Evolutionary conservation across 2,113 vertebrate genomes (phyloP), one percentile per base, ranked within the genome.

Genomic region (Peromyscus californicus): DNA sequence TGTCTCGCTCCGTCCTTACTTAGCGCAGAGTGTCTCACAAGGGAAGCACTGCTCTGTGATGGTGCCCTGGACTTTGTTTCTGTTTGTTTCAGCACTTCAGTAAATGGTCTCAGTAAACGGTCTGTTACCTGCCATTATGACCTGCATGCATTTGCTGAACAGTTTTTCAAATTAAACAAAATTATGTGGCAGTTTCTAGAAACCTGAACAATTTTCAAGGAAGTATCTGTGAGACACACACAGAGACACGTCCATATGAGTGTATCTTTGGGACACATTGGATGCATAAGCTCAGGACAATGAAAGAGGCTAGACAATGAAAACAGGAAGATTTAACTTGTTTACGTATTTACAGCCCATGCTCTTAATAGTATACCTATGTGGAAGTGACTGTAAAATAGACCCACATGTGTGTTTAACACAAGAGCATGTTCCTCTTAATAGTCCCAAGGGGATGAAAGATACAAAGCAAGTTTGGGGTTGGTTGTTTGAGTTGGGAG

Each of bases 61-160:
- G 97, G 94, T 96, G 82, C 97, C 70, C 89, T 72, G 94, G 96
- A 98, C 97, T 98, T 98, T 95, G 97, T 98, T 99, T 98, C 97
- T 98, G 39, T 98, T 96, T 97, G 98, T 98, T 98, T 97, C 86
- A 91, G 39, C 63, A 63, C 88, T 97, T 95, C 84, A 91, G 5
- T 96, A 97, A 88, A 88, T 54, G 65, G 65, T 70, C 85, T 70
- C 85, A 88, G 54, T 51, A 88, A 98, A 92, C 83, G 80, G 36
- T 94, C 93, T 96, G 48, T 93, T 97, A 96, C 94, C 91, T 96
- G 70, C 97, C 88, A 61, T 94, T 85, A 69, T 97, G 97, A 97
- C 96, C 92, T 51, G 31, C 70, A 63, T 97, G 78, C 94, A 67
- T 97, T 98, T 97, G 67, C 94, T 63, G 45, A 97, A 84, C 93